phyloP scores from a whole-genome alignment of 2,113 vertebrate species.

The Harpagus bidentatus region DNA sequence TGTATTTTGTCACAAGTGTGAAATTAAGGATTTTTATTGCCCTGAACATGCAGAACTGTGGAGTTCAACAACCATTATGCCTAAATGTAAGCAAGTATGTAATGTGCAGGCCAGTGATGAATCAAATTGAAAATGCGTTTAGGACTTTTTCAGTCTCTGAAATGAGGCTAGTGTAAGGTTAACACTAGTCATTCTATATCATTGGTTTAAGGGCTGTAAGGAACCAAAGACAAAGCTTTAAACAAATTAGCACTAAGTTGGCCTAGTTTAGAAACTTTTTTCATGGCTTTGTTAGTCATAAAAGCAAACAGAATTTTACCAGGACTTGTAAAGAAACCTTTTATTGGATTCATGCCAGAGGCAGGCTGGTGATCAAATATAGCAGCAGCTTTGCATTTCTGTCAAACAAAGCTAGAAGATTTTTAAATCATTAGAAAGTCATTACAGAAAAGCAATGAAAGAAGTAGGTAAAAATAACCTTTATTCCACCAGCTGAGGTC shows the following conservation, averaged over 20 bases:
- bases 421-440: neutral
- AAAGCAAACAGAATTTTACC: neutral
- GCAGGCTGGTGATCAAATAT: neutral
- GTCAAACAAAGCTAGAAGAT: neutral
- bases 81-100: neutral
- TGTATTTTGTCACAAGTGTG: neutral
- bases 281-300: neutral
- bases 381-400: neutral
- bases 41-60: neutral
- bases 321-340: neutral
- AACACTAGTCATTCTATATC: neutral
- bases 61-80: neutral
- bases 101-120: neutral
- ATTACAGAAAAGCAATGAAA: neutral
- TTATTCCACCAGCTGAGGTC: neutral
- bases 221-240: neutral
- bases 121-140: neutral
- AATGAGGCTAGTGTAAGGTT: neutral
- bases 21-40: neutral
- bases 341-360: neutral
- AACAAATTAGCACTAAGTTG: neutral
- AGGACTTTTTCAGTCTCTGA: neutral
- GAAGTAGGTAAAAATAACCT: neutral
- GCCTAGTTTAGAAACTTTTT: neutral
- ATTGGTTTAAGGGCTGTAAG: neutral